Percentiles rank a stretch among this genome's conserved stretches.
Conservation (phyloP, 1,140 invertebrate species). For the Drosophila nigromelanica region DNA sequence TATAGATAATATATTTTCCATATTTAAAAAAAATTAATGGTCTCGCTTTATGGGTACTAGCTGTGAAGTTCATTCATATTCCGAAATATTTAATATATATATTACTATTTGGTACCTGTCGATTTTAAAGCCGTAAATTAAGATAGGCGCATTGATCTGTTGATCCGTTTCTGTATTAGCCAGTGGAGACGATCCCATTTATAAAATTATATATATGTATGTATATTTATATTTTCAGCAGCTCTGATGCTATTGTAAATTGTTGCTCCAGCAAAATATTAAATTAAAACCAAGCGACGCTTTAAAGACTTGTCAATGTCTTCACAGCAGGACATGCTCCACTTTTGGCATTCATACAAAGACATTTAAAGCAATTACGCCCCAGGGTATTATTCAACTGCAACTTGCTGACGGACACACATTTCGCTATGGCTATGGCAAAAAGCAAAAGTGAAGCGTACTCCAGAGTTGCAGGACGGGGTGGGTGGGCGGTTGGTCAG, state of each 20-base stretch:
- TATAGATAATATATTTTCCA: too few species aligned
- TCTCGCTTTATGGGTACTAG: too few species aligned
- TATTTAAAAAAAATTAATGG: too few species aligned
- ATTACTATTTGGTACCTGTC: too few species aligned
- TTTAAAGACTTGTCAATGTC: constrained; percentile 56
- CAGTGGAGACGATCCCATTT: too few species aligned
- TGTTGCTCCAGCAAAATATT: neutral
- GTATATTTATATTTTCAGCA: neutral
- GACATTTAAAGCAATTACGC: constrained; percentile 81
- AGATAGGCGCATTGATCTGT: too few species aligned
- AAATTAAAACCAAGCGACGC: constrained; percentile 4
- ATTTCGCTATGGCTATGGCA: constrained; percentile 39
- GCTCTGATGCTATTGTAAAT: neutral
- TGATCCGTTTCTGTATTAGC: too few species aligned
- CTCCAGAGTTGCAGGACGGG: constrained; percentile 30
- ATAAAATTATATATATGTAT: too few species aligned
- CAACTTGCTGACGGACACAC: constrained; percentile 77
- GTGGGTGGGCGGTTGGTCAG: neutral
- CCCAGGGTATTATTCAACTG: constrained; percentile 77
- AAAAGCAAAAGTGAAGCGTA: constrained; percentile 70
- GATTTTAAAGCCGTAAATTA: too few species aligned
- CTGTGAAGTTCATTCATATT: too few species aligned
- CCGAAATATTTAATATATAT: too few species aligned
- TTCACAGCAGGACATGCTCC: constrained; percentile 30
- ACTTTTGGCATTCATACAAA: constrained; percentile 72